Evolutionary conservation across 1,140 invertebrate genomes (phyloP).

Genomic region (Platorchestia sp.): DNA sequence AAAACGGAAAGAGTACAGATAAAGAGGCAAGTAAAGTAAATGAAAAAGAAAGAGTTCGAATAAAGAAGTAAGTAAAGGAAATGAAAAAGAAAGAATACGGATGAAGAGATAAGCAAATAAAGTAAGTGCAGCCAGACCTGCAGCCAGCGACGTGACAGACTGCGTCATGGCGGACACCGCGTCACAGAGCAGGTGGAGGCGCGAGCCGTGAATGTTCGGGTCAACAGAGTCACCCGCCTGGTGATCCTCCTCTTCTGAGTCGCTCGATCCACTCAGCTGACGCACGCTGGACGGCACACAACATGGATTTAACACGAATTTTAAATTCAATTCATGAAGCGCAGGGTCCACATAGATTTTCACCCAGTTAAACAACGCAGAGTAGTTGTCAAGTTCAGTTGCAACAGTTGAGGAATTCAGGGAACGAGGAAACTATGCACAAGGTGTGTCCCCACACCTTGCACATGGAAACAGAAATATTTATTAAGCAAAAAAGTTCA

Average conservation of each 20-base stretch:
- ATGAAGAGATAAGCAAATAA: background rate
- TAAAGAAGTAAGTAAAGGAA: background rate
- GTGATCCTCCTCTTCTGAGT: background rate
- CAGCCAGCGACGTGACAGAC: slow-evolving; percentile 30
- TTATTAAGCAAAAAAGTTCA: no score
- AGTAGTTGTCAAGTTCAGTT: no score
- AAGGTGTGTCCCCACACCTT: no score
- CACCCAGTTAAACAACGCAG: no score
- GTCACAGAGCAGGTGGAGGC: slow-evolving; percentile 39
- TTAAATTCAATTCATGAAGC: background rate
- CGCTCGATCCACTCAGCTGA: slow-evolving; percentile 25
- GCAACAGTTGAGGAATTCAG: no score
- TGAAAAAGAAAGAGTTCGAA: background rate
- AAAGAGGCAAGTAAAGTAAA: no score
- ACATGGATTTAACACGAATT: background rate
- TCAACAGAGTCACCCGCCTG: background rate
- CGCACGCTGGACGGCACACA: background rate
- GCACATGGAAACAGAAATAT: no score
- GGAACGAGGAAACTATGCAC: no score
- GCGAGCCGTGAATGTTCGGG: slow-evolving; percentile 24
- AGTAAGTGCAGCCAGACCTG: background rate
- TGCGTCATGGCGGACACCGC: slow-evolving; percentile 27
- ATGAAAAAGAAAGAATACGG: background rate
- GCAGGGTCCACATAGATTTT: no score
- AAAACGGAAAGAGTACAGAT: no score